Evolutionary conservation across 2,797 vertebrate species (phyloP).

Genomic region (Rousettus madagascariensis): DNA sequence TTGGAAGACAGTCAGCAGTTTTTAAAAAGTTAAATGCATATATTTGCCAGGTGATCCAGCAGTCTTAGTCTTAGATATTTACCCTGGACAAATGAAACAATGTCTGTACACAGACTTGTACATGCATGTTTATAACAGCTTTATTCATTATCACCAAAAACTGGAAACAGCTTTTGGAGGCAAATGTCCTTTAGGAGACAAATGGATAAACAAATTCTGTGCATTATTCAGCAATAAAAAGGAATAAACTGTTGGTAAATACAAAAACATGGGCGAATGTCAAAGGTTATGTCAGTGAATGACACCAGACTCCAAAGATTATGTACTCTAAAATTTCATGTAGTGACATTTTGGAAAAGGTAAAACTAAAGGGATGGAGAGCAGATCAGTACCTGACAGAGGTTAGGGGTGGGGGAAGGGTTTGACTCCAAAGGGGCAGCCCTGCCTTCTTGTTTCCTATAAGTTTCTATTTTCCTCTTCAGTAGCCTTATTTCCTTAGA

Average conservation of each 20-base stretch:
- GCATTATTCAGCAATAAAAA: conserved; percentile 57
- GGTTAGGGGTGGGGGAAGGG: neutral
- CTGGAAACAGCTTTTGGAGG: neutral
- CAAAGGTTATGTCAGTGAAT: conserved; percentile 31
- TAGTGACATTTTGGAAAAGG: neutral
- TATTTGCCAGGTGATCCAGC: neutral
- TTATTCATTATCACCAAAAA: conserved; percentile 38
- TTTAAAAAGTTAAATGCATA: neutral
- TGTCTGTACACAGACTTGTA: neutral
- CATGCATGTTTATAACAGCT: neutral
- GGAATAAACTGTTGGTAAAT: neutral
- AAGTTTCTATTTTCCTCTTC: conserved; percentile 62
- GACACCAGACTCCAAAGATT: conserved; percentile 8
- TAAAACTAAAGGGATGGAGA: neutral
- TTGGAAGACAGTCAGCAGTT: neutral
- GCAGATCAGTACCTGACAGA: neutral
- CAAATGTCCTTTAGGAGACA: conserved; percentile 36
- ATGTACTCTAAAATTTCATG: conserved; percentile 11
- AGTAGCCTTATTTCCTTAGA: conserved; percentile 59
- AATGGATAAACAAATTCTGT: conserved; percentile 42
- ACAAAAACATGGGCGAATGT: neutral
- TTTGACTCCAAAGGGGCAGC: conserved; percentile 35
- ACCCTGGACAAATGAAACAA: conserved; percentile 29
- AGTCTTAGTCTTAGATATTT: conserved; percentile 1
- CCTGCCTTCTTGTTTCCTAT: conserved; percentile 41